Percentiles rank a stretch among this genome's conserved stretches.
Conservation (phyloP, 2,113 vertebrate genomes). For the Lepisosteus osseus region DNA sequence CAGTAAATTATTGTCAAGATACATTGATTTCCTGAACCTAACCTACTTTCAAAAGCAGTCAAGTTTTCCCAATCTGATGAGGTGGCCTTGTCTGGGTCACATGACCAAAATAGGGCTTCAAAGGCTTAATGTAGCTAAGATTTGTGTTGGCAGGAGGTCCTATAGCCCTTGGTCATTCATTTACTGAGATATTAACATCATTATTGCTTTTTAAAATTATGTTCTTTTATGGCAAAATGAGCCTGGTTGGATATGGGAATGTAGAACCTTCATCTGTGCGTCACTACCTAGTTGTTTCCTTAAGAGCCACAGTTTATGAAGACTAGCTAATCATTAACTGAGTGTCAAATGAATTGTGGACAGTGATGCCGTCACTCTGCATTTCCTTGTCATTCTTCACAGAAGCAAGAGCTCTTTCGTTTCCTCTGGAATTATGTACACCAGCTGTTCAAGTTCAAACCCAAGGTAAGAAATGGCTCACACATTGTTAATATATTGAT, state of each 20-base stretch:
- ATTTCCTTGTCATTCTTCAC: slow-evolving; percentile 40
- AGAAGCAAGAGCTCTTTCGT: neutral
- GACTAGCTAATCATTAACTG: slow-evolving; percentile 60
- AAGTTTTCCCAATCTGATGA: slow-evolving; percentile 24
- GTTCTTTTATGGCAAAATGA: too few species aligned
- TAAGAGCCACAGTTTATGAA: neutral
- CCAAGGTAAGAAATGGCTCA: too few species aligned
- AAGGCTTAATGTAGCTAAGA: neutral
- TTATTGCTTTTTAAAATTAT: neutral
- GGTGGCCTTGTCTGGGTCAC: slow-evolving; percentile 37
- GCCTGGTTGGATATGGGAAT: neutral
- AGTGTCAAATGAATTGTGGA: slow-evolving; percentile 47
- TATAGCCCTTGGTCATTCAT: neutral
- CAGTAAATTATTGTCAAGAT: slow-evolving; percentile 51
- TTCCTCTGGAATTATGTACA: neutral
- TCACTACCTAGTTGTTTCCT: neutral
- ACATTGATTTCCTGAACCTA: slow-evolving; percentile 24
- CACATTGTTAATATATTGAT: too few species aligned
- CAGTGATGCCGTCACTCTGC: slow-evolving; percentile 43
- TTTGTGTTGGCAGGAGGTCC: slow-evolving; percentile 11
- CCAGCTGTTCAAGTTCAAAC: neutral
- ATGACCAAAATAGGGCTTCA: slow-evolving; percentile 34
- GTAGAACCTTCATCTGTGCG: too few species aligned
- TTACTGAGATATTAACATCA: neutral
- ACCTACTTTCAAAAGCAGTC: slow-evolving; percentile 33